These are phyloP conservation scores for Augiades crinisus DNA, from an alignment of 2,888 invertebrate species.

Conservation along the genomic window DNA sequence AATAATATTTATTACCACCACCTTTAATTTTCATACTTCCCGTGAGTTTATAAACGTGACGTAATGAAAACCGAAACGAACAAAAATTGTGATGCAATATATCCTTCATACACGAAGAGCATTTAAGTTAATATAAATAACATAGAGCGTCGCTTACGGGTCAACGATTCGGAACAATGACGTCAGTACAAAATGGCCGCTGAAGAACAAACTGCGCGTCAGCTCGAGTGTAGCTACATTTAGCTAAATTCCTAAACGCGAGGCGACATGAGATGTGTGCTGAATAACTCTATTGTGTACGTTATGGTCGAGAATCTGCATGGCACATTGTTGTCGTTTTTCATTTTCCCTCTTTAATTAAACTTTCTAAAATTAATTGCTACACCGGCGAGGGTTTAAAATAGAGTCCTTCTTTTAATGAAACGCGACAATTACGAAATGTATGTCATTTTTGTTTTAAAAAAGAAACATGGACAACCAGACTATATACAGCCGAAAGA, in stretches of 20 bases:
- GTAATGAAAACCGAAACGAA: no score
- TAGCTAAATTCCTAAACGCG: slow-evolving; percentile 14
- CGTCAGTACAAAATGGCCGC: slow-evolving; percentile 27
- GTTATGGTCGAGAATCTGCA: slow-evolving; percentile 2
- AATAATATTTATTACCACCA: no score
- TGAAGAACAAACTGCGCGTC: slow-evolving; percentile 9
- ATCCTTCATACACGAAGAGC: background rate
- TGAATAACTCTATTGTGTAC: slow-evolving; percentile 17
- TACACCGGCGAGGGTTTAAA: background rate
- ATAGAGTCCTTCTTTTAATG: background rate
- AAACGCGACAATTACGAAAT: background rate
- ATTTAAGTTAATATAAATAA: slow-evolving; percentile 4
- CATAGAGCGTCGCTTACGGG: slow-evolving; percentile 11
- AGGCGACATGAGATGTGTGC: slow-evolving; percentile 15
- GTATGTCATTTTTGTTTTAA: no score
- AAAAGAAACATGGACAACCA: no score
- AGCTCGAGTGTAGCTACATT: slow-evolving; percentile 1
- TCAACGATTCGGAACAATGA: slow-evolving; percentile 30
- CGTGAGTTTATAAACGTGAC: no score
- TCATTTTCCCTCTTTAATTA: slow-evolving; percentile 15
- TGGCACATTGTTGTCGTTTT: slow-evolving; percentile 13
- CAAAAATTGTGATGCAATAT: no score
- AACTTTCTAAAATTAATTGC: slow-evolving; percentile 12
- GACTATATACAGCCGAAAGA: no score
- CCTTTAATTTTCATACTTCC: no score